These are phyloP conservation scores for Dendrophyllia cribrosa DNA, from an alignment of 64 coral and sea anemone species.

Conservation along the genomic window DNA sequence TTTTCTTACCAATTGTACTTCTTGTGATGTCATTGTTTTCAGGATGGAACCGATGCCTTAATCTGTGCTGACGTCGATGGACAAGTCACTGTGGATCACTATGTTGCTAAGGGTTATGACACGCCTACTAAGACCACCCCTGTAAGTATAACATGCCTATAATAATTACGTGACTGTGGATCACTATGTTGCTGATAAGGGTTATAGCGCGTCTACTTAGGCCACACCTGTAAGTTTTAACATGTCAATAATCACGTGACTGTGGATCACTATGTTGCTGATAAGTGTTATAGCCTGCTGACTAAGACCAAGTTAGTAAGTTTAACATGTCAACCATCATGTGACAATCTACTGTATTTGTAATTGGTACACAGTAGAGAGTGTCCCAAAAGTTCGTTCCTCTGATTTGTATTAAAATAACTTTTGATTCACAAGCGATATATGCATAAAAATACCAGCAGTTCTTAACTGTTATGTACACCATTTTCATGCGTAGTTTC, in stretches of 20 bases:
- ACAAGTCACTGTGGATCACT: constrained; percentile 57
- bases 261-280: constrained; percentile 45
- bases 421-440: too few species aligned
- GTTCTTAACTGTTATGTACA: too few species aligned
- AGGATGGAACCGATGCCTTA: constrained; percentile 72
- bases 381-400: too few species aligned
- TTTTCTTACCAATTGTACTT: too few species aligned
- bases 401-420: too few species aligned
- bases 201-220: constrained; percentile 41
- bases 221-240: constrained; percentile 40
- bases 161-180: too few species aligned
- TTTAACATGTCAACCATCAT: background rate
- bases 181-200: constrained; percentile 31
- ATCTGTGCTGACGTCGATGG: constrained; percentile 53
- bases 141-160: constrained; percentile 57
- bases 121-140: constrained; percentile 56
- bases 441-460: too few species aligned
- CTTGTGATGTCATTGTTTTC: background rate
- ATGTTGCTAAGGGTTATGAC: constrained; percentile 55
- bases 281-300: constrained; percentile 41
- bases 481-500: too few species aligned
- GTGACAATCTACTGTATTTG: too few species aligned
- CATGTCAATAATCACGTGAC: too few species aligned
- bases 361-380: too few species aligned
- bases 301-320: constrained; percentile 47